Evolutionary conservation across 2,113 vertebrate genomes (phyloP).

Genomic region (Paradoxurus hermaphroditus): DNA sequence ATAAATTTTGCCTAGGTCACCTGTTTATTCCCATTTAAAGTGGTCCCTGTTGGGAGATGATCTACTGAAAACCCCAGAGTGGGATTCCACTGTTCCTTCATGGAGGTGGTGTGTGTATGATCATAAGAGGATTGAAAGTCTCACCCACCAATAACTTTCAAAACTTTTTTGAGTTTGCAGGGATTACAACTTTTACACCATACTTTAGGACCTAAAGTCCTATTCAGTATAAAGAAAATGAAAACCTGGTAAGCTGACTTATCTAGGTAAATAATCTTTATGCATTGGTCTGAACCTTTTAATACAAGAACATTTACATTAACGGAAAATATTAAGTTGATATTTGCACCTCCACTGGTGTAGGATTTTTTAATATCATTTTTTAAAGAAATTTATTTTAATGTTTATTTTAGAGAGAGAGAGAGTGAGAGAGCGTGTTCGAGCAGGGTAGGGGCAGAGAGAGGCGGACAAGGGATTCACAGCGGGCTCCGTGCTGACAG

Average conservation of each 20-base stretch:
- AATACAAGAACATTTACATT: constrained; percentile 1
- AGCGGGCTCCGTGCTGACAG: no score
- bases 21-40: constrained; percentile 29
- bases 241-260: constrained; percentile 36
- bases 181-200: background rate
- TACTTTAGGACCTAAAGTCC: background rate
- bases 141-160: background rate
- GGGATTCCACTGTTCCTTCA: background rate
- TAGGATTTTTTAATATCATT: background rate
- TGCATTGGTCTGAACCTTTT: background rate
- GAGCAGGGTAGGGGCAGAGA: no score
- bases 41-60: background rate
- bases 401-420: no score
- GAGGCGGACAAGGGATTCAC: no score
- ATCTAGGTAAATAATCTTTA: constrained; percentile 31
- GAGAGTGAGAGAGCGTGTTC: no score
- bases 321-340: constrained; percentile 51
- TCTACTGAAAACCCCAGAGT: background rate
- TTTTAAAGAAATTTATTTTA: background rate
- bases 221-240: constrained; percentile 11
- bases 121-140: background rate
- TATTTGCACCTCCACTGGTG: background rate
- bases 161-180: constrained; percentile 20
- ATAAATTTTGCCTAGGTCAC: background rate
- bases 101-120: constrained; percentile 22